Base-by-base conservation (phyloP, 2,113 vertebrate genomes). In the Syrmaticus mikado region DNA sequence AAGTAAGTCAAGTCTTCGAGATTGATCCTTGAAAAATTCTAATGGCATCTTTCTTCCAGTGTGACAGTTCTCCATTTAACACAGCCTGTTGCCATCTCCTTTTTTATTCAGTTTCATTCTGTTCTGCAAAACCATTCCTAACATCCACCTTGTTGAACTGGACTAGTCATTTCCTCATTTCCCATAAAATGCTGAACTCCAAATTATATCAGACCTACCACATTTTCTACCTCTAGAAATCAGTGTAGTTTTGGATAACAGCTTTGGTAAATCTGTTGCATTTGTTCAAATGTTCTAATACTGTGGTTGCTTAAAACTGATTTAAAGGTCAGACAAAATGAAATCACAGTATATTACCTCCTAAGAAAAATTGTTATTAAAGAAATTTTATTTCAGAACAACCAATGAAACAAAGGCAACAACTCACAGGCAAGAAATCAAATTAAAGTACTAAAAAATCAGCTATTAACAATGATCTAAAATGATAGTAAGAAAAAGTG, bases 321-420 rank as follows among this genome's bases (percentile, higher is more conserved):
- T 91, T 70, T 89, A 95, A 93, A 94, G 74, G 83, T 92, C 89
- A 89, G 50, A 67, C 11, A 91, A 93, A 89, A 97, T 77, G 57
- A 83, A 79, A 94, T 70, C 52, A 48, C 85, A 82, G 72, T 74
- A 80, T 77, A 87, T 87, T 70, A 79, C 45, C 68, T 89, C 62
- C 67, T 77, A 52, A 73, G 82, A 93, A 95, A 94, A 96, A 84
- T n/a, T 76, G 46, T 60, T 60, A 7, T 64, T 70, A 87, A 67
- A 70, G n/a, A 61, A 79, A 79, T 48, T 90, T 93, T 88, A 68
- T 90, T 96, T 93, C 62, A 76, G 61, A 80, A 45, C 46, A 61
- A 78, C 19, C 8, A 24, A 5, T 34, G 70, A 92, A 88, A 95
- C 32, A 85, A 92, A 91, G 55, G n/a, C 18, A 28, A 91, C 30